These are phyloP conservation scores for Troides helena DNA, from an alignment of 2,888 invertebrate species.

Conservation along the genomic window DNA sequence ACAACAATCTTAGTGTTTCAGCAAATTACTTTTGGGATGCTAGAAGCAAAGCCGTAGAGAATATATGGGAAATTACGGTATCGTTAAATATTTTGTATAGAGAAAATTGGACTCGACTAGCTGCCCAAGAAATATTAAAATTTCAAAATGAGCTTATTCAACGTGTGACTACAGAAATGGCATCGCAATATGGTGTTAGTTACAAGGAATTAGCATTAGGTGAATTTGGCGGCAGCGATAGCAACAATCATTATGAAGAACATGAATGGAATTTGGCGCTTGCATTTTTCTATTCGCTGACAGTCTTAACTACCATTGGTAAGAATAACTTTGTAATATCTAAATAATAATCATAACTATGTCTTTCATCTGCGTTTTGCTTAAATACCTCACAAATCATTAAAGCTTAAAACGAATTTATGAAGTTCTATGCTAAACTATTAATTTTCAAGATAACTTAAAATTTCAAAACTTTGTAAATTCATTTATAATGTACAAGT, in stretches of 20 bases:
- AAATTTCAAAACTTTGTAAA: no score
- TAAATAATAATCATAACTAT: no score
- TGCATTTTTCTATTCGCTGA: conserved; percentile 96
- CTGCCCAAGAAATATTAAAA: conserved; percentile 87
- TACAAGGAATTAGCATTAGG: conserved; percentile 77
- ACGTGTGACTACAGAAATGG: conserved; percentile 88
- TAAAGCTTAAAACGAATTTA: no score
- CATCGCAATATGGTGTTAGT: conserved; percentile 79
- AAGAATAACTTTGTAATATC: conserved; percentile 56
- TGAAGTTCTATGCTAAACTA: no score
- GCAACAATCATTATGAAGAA: conserved; percentile 76
- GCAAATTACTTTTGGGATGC: conserved; percentile 77
- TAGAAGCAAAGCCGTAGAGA: conserved; percentile 85
- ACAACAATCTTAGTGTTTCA: conserved; percentile 65
- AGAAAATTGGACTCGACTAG: conserved; percentile 93
- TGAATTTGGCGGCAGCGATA: conserved; percentile 63
- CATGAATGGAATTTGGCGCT: conserved; percentile 93
- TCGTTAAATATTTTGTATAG: conserved; percentile 92
- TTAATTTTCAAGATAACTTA: no score
- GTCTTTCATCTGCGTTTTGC: no score
- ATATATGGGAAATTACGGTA: conserved; percentile 95
- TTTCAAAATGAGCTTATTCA: conserved; percentile 92
- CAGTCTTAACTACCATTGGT: conserved; percentile 96
- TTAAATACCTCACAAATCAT: no score
- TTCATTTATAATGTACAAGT: no score